Conservation (phyloP, 1,140 invertebrate species). For the Latrodectus geometricus region DNA sequence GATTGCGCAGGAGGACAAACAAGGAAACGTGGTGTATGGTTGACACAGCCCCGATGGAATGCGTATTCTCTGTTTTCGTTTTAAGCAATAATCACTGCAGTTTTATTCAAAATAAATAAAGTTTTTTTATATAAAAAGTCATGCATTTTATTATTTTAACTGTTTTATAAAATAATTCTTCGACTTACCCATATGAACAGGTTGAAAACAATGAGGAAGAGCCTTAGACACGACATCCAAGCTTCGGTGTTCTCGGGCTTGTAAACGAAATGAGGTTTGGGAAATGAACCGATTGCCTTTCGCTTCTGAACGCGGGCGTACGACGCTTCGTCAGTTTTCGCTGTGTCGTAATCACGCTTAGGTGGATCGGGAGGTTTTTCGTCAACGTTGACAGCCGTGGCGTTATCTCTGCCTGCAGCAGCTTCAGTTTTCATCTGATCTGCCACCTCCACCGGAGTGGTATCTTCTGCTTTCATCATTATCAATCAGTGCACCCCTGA, state of each 20-base stretch:
- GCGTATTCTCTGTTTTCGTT: too few species aligned
- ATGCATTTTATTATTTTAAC: too few species aligned
- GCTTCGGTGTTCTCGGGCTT: constrained; percentile 16
- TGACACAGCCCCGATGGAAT: too few species aligned
- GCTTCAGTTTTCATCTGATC: not conserved
- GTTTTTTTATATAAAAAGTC: too few species aligned
- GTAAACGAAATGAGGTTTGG: constrained; percentile 33
- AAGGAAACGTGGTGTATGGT: too few species aligned
- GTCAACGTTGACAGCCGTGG: not conserved
- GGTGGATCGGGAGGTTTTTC: constrained; percentile 23
- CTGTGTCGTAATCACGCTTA: constrained; percentile 6
- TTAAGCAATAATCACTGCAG: too few species aligned
- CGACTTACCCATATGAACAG: constrained; percentile 45
- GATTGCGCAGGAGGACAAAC: too few species aligned
- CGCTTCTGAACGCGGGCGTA: constrained; percentile 27
- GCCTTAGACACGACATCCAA: constrained; percentile 23
- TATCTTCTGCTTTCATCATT: not conserved
- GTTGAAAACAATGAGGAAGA: constrained; percentile 7
- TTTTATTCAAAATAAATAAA: too few species aligned
- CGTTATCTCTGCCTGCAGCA: too few species aligned
- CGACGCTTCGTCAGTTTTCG: not conserved
- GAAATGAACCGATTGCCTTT: constrained; percentile 17
- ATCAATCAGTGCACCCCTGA: not conserved
- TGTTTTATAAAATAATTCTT: not conserved
- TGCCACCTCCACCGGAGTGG: not conserved